phyloP scores from a whole-genome alignment of 2,113 vertebrate genomes.

The Motacilla alba region DNA sequence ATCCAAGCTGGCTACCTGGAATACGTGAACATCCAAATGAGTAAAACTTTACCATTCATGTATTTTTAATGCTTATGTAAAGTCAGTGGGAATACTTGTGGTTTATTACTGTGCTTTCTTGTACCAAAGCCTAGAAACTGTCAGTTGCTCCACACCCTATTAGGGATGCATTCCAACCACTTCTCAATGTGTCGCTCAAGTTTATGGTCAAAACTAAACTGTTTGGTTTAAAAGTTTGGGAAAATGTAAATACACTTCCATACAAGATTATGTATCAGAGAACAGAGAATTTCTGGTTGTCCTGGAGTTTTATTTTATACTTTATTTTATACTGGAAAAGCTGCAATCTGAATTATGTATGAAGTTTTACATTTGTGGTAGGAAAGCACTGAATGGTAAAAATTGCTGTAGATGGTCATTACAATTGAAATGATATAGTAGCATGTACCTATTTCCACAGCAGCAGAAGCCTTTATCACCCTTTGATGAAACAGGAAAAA shows the following conservation, averaged over 20 bases:
- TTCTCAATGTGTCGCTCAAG: neutral
- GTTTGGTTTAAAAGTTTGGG: neutral
- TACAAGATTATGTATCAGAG: neutral
- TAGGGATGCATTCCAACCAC: neutral
- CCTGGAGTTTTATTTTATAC: neutral
- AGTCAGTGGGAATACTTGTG: neutral
- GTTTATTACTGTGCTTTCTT: conserved; percentile 5
- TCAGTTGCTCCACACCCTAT: neutral
- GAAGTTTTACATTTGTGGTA: neutral
- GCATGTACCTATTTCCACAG: neutral
- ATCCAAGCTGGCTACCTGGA: neutral
- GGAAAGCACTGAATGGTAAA: neutral
- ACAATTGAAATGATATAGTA: neutral
- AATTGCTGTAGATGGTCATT: neutral
- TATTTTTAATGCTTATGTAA: conserved; percentile 17
- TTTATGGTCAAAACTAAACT: neutral
- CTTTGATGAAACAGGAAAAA: neutral
- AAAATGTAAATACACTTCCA: neutral
- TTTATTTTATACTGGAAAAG: neutral
- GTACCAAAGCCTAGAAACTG: neutral
- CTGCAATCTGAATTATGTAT: neutral
- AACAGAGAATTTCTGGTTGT: neutral
- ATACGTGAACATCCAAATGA: neutral
- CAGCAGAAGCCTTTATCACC: neutral
- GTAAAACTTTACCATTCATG: neutral